These are phyloP conservation scores for Drosophila cardini DNA, from an alignment of 1,140 invertebrate species.

Conservation along the genomic window DNA sequence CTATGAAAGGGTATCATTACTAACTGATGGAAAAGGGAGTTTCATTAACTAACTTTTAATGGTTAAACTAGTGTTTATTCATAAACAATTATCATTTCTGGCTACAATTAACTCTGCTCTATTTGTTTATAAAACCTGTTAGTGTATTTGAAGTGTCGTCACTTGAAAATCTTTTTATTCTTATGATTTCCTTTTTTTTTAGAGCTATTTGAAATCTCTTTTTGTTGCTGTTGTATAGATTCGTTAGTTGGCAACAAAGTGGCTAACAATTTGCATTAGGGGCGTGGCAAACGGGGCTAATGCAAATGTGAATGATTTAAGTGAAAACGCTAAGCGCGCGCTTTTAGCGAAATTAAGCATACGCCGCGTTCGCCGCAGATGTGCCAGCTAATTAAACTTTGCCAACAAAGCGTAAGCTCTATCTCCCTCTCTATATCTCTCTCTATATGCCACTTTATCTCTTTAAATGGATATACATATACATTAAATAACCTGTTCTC, in stretches of 20 bases:
- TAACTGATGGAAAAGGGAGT: background rate
- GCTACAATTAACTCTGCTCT: too few species aligned
- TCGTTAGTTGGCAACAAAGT: conserved; percentile 71
- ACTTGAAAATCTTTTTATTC: background rate
- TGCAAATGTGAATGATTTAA: conserved; percentile 75
- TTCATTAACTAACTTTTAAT: too few species aligned
- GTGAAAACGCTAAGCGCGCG: conserved; percentile 37
- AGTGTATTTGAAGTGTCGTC: background rate
- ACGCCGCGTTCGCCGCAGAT: conserved; percentile 46
- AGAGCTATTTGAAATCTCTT: conserved; percentile 47
- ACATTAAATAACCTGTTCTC: background rate
- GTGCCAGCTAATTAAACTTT: conserved; percentile 47
- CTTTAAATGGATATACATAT: background rate
- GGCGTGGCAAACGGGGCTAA: conserved; percentile 39
- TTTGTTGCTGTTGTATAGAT: conserved; percentile 64
- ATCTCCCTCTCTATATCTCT: background rate
- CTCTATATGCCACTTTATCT: background rate
- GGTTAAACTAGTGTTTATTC: too few species aligned
- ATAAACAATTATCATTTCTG: too few species aligned
- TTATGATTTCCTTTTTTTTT: conserved; percentile 5
- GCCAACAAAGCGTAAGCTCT: conserved; percentile 26
- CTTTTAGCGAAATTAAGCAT: conserved; percentile 79
- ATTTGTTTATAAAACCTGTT: background rate
- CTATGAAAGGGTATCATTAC: background rate
- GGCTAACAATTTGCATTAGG: conserved; percentile 27